Evolutionary conservation across 2,797 vertebrate genomes (phyloP).

Genomic region (Betta splendens): DNA sequence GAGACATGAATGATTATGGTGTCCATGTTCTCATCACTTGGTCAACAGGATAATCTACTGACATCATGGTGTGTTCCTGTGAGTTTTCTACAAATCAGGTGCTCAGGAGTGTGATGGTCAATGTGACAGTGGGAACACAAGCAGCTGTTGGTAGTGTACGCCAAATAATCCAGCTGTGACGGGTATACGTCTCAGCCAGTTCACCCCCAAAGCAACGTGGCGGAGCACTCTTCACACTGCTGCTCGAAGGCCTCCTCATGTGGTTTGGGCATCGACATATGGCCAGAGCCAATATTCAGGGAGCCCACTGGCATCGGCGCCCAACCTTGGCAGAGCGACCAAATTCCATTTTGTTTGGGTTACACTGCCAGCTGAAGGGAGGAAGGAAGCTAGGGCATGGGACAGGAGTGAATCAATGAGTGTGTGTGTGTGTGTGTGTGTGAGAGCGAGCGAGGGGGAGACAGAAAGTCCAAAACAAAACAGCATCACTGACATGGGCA

Average conservation of each 20-base stretch:
- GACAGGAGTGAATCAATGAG: constrained; percentile 48
- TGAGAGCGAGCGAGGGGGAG: constrained; percentile 26
- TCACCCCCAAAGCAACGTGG: constrained; percentile 3
- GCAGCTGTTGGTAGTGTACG: constrained; percentile 31
- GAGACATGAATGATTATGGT: constrained; percentile 73
- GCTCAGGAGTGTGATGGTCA: constrained; percentile 25
- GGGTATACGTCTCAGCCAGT: not conserved
- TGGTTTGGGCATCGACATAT: not conserved
- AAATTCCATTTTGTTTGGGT: constrained; percentile 63
- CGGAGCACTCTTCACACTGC: not conserved
- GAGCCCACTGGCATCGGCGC: constrained; percentile 27
- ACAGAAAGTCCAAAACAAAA: constrained; percentile 51
- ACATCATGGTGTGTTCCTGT: constrained; percentile 75
- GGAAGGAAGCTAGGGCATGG: constrained; percentile 34
- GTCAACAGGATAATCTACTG: constrained; percentile 61
- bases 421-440: constrained; percentile 41
- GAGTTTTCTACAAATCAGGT: constrained; percentile 60
- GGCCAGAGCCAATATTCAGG: constrained; percentile 9
- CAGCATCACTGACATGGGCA: constrained; percentile 48
- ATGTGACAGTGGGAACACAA: constrained; percentile 27
- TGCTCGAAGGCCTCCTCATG: not conserved
- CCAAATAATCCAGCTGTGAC: constrained; percentile 31
- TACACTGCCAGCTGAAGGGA: constrained; percentile 52
- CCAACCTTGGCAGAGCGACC: constrained; percentile 43
- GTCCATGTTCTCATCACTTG: constrained; percentile 67